A percentile compares a stretch with the other conserved stretches of the same genome.
Conservation (phyloP, 2,113 vertebrate genomes). For the Rhynchomys soricoides region DNA sequence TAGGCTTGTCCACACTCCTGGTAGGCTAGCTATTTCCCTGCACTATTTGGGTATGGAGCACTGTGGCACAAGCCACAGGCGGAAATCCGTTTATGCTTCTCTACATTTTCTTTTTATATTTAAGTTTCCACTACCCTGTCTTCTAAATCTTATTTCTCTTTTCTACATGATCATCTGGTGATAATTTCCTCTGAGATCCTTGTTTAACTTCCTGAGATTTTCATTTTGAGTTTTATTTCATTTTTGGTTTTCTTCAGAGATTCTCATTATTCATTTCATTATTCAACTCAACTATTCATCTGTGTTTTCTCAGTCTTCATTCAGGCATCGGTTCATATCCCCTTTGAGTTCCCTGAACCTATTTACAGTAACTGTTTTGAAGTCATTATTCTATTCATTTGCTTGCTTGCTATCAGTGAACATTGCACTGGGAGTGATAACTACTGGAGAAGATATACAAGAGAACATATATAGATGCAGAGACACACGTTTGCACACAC, state of each 20-base stretch:
- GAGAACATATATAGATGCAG: background rate
- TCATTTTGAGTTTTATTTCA: background rate
- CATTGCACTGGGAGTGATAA: background rate
- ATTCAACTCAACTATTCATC: background rate
- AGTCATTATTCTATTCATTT: background rate
- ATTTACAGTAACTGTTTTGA: background rate
- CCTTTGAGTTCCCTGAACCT: background rate
- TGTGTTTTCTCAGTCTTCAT: background rate
- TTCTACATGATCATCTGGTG: background rate
- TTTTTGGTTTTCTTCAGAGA: background rate
- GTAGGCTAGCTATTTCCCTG: too few relatives aligned
- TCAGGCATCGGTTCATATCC: too few relatives aligned
- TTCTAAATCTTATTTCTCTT: background rate
- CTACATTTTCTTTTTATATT: background rate
- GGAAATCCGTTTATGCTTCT: too few relatives aligned
- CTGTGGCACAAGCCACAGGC: too few relatives aligned
- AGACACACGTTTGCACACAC: background rate
- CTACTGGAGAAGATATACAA: background rate
- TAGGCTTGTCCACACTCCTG: too few relatives aligned
- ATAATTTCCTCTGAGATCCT: background rate
- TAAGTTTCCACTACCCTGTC: background rate
- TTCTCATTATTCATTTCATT: background rate
- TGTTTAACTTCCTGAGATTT: background rate
- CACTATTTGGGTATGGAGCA: too few relatives aligned
- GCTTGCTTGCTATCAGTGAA: background rate